These are phyloP conservation scores for Drosophila watanabei DNA, from an alignment of 1,140 invertebrate species.

Conservation along the genomic window DNA sequence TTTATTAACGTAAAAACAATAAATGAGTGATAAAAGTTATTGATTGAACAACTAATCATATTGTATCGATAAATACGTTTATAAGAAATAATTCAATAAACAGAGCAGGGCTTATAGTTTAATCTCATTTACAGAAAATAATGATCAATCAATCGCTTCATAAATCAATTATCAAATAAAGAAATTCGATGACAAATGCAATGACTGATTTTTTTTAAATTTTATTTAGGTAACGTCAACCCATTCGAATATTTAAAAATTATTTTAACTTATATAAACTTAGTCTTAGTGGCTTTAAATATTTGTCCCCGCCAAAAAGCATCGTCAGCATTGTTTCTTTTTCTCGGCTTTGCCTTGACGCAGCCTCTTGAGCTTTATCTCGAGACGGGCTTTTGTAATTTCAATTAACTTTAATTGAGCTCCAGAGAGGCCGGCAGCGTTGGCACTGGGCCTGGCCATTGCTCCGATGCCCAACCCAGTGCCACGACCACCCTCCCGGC, in stretches of 20 bases:
- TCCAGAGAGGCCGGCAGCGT: slow-evolving; percentile 25
- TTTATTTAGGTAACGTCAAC: not conserved
- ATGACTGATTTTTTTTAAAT: not conserved
- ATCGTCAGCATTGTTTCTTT: slow-evolving; percentile 28
- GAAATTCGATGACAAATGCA: not conserved
- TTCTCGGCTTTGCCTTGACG: slow-evolving; percentile 23
- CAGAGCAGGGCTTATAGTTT: not conserved
- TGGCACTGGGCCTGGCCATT: slow-evolving; percentile 41
- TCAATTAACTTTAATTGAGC: slow-evolving; percentile 65
- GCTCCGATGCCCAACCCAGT: slow-evolving; percentile 20
- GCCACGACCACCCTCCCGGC: slow-evolving; percentile 14
- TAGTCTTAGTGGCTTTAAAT: slow-evolving; percentile 8
- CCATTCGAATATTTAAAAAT: not conserved
- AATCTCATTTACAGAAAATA: not conserved
- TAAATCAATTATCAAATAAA: not conserved
- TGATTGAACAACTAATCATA: not conserved
- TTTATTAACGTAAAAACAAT: not conserved
- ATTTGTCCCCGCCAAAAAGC: slow-evolving; percentile 35
- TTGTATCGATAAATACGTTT: not conserved
- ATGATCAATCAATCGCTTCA: not conserved
- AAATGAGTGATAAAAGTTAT: not conserved
- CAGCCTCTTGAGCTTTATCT: slow-evolving; percentile 18
- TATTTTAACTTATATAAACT: not conserved
- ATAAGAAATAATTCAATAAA: not conserved
- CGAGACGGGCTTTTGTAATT: slow-evolving; percentile 52